Base-by-base conservation (phyloP, 2,113 vertebrate species). In the Rousettus leschenaultii region DNA sequence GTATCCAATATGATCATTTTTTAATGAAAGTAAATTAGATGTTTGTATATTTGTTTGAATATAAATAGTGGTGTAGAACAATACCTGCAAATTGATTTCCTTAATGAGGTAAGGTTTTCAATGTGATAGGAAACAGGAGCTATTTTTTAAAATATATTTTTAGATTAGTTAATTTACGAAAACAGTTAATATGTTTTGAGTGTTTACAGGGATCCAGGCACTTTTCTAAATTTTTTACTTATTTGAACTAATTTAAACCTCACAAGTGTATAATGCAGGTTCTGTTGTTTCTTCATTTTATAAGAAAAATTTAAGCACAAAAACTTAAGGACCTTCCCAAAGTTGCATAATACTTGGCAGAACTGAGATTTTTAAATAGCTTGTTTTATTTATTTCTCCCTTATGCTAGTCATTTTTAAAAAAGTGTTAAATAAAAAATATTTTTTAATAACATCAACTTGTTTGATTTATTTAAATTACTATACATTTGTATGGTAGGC, bases 361-460 rank as follows among this genome's bases (percentile, higher is more conserved):
- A 65, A 86, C 18, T 87, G 24, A 22, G 10, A 40, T 26, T 84
- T 90, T 48, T 80, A 71, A 74, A 63, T 74, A 26, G 3, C 16
- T 79, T 45, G 1, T 6, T 83, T 65, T 48, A 24, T 84, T 84
- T 75, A 16, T 90, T 70, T 33, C 8, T 16, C 68, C 3, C 65
- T 83, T 93, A 22, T 66, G 83, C 5, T 87, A 6, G 70, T 87
- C 33, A 18, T 38, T 88, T 48, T 78, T 22, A 51, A 75, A 48
- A 5, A 66, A 15, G 11, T 9, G 53, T 35, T 86, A 15, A 92
- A 61, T 86, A 15, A 92, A 61, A 0, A 83, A 13, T 70, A 82
- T 65, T 88, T 86, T 96, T 96, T 95, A 91, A 87, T 74, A 77
- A 38, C 57, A 53, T 83, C 14, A 77, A 53, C 21, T 84, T 85